A percentile compares a stretch with the other conserved stretches of the same genome.
Evolutionary conservation across 2,888 invertebrate species (phyloP).

Genomic region (Nymphalis c-album): DNA sequence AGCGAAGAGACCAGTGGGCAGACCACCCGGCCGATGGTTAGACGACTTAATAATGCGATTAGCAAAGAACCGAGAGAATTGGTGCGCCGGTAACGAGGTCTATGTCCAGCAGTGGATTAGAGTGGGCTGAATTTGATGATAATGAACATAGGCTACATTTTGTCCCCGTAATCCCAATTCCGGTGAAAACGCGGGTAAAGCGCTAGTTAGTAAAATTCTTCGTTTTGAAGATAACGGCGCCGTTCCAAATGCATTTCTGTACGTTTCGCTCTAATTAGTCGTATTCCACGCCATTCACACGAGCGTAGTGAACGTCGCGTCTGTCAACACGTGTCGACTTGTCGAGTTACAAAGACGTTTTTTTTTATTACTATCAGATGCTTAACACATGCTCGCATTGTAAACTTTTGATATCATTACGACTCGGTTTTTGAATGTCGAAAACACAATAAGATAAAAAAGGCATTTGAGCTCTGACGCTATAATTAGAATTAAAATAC

Average conservation of each 20-base stretch:
- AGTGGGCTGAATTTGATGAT: no score
- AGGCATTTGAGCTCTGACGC: constrained; percentile 4
- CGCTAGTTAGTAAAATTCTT: not conserved
- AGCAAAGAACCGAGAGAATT: no score
- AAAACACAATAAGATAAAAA: constrained; percentile 9
- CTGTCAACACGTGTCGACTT: constrained; percentile 60
- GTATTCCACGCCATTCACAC: constrained; percentile 52
- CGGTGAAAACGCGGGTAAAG: no score
- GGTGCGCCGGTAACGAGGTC: no score
- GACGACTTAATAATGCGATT: no score
- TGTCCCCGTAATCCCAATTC: no score
- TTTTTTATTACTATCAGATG: constrained; percentile 55
- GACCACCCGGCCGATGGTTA: no score
- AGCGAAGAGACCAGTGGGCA: no score
- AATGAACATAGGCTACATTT: no score
- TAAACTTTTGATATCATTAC: constrained; percentile 40
- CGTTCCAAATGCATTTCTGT: constrained; percentile 12
- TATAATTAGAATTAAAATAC: constrained; percentile 4
- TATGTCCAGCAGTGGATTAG: no score
- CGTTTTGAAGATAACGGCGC: not conserved
- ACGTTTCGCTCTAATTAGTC: constrained; percentile 44
- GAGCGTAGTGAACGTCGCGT: constrained; percentile 34
- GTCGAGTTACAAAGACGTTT: constrained; percentile 54
- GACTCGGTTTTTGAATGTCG: constrained; percentile 21
- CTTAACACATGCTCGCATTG: constrained; percentile 39